Base-by-base conservation (phyloP, 2,797 vertebrate species). In the Syngnathus rostellatus region DNA sequence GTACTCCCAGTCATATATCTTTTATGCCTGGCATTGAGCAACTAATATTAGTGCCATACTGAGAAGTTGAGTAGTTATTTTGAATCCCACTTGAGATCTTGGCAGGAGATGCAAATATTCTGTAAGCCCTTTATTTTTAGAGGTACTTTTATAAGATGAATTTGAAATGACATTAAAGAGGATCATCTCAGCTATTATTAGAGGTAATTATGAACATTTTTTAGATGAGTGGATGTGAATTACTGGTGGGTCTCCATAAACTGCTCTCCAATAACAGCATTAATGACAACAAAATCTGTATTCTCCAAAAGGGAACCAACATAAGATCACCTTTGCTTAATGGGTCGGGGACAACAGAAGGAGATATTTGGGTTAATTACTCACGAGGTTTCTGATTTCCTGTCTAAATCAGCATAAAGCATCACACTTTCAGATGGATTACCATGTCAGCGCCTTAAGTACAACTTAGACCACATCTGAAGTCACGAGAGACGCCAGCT, bases 381-480 rank as follows among this genome's bases (percentile, higher is more conserved):
- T 69, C 78, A 74, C 64, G 41, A 63, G 79, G 80, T 88, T 83
- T 90, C 87, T 89, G 82, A 86, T 91, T 90, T 90, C 89, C 75
- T 80, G 81, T 86, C 80, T 87, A 87, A 89, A 89, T 86, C 64
- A 77, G 81, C 85, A 86, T 87, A 84, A 87, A 85, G 84, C 78
- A 83, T 82, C 79, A 82, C 81, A 76, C 79, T 81, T 85, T 85
- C 86, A 87, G 87, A 90, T 92, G 82, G 89, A 91, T 90, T 89
- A 90, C 86, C 88, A 45, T 89, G 88, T 88, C 86, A 74, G 81
- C 86, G 84, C 90, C 90, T 90, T 91, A 89, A 89, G 89, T 85
- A 89, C 82, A 89, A 87, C 73, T 90, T 82, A 87, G 83, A 89
- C 85, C 86, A 55, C 87, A 89, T 89, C 85, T 83, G 74, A 86